Evolutionary conservation across 2,113 vertebrate genomes (phyloP), one percentile per base, ranked within the genome.

Genomic region (Calypte anna): DNA sequence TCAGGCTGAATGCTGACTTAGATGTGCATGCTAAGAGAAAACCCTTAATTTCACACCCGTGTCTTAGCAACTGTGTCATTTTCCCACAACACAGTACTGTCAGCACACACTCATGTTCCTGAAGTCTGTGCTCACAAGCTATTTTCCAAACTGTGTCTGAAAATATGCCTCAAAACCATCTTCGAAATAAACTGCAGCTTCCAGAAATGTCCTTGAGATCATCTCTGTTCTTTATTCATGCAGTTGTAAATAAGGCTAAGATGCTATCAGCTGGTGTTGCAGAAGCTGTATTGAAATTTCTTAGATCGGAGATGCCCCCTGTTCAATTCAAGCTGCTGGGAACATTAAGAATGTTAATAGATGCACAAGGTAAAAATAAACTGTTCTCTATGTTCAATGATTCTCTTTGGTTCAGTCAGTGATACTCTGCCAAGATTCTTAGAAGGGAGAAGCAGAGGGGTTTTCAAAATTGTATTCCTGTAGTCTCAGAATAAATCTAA

Each of bases 171-270:
- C 50, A 44, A 36, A 80, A 67, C 31, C 17, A 3, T 57, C 89
- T 89, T 72, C 33, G 82, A 94, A 96, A 88, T 84, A 76, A 93
- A 75, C 8, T 31, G 33, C 59, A 92, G 72, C 48, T 84, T 94
- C 57, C 87, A 79, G 61, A 91, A 81, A 43, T 25, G 21, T 82
- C 93, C 79, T 75, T 79, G 78, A 93, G 48, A 75, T 95, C 62
- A 73, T 82, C 51, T 58, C 78, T 97, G 51, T 93, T 95, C 63
- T 97, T 83, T 96, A 80, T 95, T 85, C 97, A 79, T 82, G 23
- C 96, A 99, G 99, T 99, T 97, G 98, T 99, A 91, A 99, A 99
- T 98, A 99, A 99, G 95, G 98, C 99, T 73, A 99, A 99, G 98
- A 99, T 99, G 99, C 98, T 99, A 86, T 98, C 98, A 31, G 98